Evolutionary conservation across 2,113 vertebrate species (phyloP).

Genomic region (Brachionichthys hirsutus): DNA sequence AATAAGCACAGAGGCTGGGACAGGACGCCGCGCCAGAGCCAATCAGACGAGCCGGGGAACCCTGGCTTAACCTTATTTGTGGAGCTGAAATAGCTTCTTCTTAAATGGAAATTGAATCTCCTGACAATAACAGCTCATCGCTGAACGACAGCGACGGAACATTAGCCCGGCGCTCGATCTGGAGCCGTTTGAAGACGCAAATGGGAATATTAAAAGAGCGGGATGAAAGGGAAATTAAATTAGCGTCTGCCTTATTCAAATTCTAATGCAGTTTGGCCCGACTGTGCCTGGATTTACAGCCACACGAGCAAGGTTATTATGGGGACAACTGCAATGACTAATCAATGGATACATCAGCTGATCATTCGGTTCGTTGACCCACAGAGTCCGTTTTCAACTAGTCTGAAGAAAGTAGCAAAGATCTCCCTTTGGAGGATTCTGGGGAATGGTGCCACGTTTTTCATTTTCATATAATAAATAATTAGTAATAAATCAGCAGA

Average conservation of each 20-base stretch:
- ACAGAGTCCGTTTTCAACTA: too few relatives aligned
- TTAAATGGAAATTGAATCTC: conserved; percentile 62
- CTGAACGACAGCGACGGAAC: conserved; percentile 16
- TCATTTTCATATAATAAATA: too few relatives aligned
- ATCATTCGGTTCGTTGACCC: too few relatives aligned
- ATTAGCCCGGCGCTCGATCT: too few relatives aligned
- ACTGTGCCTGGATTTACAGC: background rate
- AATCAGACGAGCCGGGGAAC: conserved; percentile 27
- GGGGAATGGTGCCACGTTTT: too few relatives aligned
- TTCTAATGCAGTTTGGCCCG: background rate
- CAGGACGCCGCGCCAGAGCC: conserved; percentile 16
- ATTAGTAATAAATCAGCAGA: too few relatives aligned
- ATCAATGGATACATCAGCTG: too few relatives aligned
- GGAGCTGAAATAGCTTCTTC: conserved; percentile 58
- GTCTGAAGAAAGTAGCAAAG: too few relatives aligned
- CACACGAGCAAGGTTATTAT: conserved; percentile 4
- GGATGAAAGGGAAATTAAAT: background rate
- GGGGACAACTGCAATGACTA: conserved; percentile 11
- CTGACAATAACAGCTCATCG: conserved; percentile 41
- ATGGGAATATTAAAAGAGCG: background rate
- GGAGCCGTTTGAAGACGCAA: background rate
- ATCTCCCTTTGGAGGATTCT: too few relatives aligned
- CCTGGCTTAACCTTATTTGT: conserved; percentile 56
- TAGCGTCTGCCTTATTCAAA: background rate
- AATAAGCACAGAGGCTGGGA: conserved; percentile 23